These are phyloP conservation scores for Drosophila demipolita DNA, from an alignment of 2,888 invertebrate species.

Conservation along the genomic window DNA sequence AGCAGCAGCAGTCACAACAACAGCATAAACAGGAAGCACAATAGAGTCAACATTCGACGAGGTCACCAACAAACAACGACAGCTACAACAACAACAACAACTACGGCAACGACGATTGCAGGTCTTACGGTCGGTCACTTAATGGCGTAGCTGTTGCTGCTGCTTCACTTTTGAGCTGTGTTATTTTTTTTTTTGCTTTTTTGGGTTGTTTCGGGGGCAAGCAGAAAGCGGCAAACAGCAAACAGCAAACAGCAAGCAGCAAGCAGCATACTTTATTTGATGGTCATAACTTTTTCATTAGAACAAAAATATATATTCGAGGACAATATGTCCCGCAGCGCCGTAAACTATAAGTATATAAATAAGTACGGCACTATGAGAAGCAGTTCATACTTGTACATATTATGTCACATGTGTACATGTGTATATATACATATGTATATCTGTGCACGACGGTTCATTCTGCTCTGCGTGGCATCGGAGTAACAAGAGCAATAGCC, in stretches of 20 bases:
- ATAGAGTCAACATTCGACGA: conserved; percentile 76
- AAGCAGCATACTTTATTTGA: conserved; percentile 80
- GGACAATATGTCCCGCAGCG: conserved; percentile 80
- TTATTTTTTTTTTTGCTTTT: conserved; percentile 11
- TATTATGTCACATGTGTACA: conserved; percentile 55
- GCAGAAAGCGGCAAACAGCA: conserved; percentile 7
- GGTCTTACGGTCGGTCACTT: conserved; percentile 78
- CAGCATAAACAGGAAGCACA: conserved; percentile 78
- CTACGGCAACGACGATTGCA: conserved; percentile 60
- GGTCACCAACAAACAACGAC: conserved; percentile 59
- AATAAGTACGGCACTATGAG: conserved; percentile 68
- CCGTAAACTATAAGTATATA: conserved; percentile 79
- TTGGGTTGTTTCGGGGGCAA: conserved; percentile 19
- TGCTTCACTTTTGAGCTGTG: conserved; percentile 71
- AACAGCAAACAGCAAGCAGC: conserved; percentile 44
- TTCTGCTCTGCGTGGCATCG: conserved; percentile 41
- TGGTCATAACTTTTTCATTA: conserved; percentile 80
- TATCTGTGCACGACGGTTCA: not conserved
- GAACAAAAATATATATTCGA: conserved; percentile 80
- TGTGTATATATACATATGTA: conserved; percentile 9
- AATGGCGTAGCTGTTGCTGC: conserved; percentile 60
- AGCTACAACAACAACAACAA: conserved; percentile 20
- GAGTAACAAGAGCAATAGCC: conserved; percentile 68
- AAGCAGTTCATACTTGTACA: conserved; percentile 60
- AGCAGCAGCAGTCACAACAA: conserved; percentile 53